Evolutionary conservation across 1,140 invertebrate species (phyloP).

Genomic region (Anoplolepis gracilipes): DNA sequence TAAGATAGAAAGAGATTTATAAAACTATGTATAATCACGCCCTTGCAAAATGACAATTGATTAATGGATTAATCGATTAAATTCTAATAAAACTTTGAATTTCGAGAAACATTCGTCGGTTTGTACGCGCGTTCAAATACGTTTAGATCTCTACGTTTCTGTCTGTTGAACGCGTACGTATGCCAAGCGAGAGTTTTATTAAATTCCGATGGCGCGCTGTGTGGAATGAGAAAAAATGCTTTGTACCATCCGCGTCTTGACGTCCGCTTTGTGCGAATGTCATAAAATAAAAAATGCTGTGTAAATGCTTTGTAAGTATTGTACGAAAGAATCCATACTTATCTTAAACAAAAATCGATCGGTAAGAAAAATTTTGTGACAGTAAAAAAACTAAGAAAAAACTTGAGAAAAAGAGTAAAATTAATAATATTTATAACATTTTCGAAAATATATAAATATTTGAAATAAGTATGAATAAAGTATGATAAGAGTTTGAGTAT

Average conservation of each 20-base stretch:
- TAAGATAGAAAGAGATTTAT: background rate
- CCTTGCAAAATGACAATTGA: conserved; percentile 9
- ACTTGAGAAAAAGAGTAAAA: background rate
- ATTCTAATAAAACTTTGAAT: conserved; percentile 57
- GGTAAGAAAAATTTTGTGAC: conserved; percentile 12
- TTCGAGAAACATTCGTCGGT: conserved; percentile 5
- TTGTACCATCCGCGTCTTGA: conserved; percentile 58
- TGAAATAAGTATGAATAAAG: background rate
- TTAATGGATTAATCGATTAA: conserved; percentile 41
- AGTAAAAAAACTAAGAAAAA: background rate
- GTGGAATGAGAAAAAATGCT: conserved; percentile 72
- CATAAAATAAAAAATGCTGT: conserved; percentile 65
- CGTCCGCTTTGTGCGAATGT: conserved; percentile 56
- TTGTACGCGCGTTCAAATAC: conserved; percentile 51
- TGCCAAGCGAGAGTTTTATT: conserved; percentile 67
- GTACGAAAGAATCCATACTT: conserved; percentile 57
- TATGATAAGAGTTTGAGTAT: background rate
- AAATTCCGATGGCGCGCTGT: conserved; percentile 69
- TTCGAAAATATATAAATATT: background rate
- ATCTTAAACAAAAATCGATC: background rate
- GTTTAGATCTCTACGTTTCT: conserved; percentile 63
- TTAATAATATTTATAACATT: background rate
- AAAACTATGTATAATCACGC: conserved; percentile 13
- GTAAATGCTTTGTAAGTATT: conserved; percentile 59
- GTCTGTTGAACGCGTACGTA: conserved; percentile 55